Evolutionary conservation across 2,797 vertebrate species (phyloP).

Genomic region (Rhinella marina): DNA sequence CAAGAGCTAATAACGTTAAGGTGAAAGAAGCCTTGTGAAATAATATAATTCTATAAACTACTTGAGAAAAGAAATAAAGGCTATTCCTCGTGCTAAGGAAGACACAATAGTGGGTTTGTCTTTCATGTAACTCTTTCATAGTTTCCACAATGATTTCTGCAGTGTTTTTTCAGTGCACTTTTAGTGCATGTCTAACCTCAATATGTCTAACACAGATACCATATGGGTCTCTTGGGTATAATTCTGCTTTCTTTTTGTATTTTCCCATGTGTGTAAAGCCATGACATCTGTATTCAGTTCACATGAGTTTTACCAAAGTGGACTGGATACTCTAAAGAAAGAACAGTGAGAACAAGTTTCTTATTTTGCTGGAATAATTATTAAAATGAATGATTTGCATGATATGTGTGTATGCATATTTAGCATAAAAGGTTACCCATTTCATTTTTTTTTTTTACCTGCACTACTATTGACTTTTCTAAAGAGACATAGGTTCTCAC

Average conservation of each 20-base stretch:
- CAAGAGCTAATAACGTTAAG: no score
- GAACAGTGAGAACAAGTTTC: slow-evolving; percentile 38
- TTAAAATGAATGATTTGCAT: not conserved
- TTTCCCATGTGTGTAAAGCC: slow-evolving; percentile 44
- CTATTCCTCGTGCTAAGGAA: not conserved
- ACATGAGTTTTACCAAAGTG: slow-evolving; percentile 16
- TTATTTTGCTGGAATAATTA: not conserved
- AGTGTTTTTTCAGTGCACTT: slow-evolving; percentile 10
- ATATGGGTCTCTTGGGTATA: slow-evolving; percentile 18
- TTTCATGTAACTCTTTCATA: slow-evolving; percentile 9
- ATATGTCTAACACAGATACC: no score
- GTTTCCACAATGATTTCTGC: not conserved
- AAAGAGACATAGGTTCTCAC: no score
- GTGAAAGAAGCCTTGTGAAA: not conserved
- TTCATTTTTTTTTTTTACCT: no score
- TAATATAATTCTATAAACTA: not conserved
- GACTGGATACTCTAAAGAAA: not conserved
- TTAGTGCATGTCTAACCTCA: slow-evolving; percentile 1
- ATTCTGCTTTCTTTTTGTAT: slow-evolving; percentile 1
- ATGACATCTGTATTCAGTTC: slow-evolving; percentile 37
- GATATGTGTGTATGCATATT: no score
- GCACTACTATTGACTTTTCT: no score
- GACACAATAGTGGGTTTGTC: not conserved
- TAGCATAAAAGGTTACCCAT: no score
- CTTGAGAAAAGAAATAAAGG: not conserved